These are phyloP conservation scores for Dolomedes plantarius DNA, from an alignment of 2,888 invertebrate genomes.

Conservation along the genomic window DNA sequence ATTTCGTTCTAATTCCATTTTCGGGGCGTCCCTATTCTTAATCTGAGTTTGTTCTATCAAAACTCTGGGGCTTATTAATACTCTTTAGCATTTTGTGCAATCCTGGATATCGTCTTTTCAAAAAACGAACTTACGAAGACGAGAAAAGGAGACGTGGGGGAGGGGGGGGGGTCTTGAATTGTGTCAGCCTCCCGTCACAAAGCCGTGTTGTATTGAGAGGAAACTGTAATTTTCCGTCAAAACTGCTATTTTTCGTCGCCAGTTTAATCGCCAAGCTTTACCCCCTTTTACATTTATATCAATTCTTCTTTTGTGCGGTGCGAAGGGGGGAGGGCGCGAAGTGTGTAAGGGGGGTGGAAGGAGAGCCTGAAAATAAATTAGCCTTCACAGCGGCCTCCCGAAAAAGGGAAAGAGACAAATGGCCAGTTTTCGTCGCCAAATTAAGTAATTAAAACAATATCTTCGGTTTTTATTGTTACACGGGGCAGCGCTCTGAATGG, in stretches of 20 bases:
- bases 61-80: neutral
- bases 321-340: neutral
- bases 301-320: constrained; percentile 49
- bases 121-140: neutral
- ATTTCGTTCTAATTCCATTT: neutral
- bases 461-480: constrained; percentile 72
- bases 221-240: constrained; percentile 70
- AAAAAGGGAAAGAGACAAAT: constrained; percentile 68
- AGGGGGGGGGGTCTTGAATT: neutral
- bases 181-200: constrained; percentile 45
- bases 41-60: constrained; percentile 8
- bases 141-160: neutral
- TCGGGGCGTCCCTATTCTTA: neutral
- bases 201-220: constrained; percentile 67
- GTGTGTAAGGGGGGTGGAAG: neutral
- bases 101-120: neutral
- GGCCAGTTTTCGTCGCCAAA: constrained; percentile 71
- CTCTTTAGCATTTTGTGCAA: neutral
- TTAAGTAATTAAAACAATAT: constrained; percentile 72
- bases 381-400: constrained; percentile 59
- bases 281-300: constrained; percentile 41
- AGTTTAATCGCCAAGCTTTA: constrained; percentile 37
- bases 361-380: constrained; percentile 63
- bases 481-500: constrained; percentile 48
- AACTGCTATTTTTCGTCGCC: constrained; percentile 39